Evolutionary conservation across 2,113 vertebrate genomes (phyloP).

Genomic region (Heloderma charlesbogerti): DNA sequence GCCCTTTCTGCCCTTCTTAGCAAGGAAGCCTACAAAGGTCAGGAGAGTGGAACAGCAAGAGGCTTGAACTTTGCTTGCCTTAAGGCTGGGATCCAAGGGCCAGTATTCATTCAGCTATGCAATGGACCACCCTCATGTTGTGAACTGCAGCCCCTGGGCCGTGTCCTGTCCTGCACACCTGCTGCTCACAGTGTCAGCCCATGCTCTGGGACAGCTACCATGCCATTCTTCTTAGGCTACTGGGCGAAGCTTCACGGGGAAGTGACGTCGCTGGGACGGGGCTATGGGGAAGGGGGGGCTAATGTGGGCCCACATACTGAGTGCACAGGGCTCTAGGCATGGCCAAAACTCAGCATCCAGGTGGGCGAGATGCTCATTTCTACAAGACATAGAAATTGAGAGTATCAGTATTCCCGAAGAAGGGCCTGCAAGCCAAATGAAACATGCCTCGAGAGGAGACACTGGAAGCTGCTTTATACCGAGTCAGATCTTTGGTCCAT

Average conservation of each 20-base stretch:
- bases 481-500: no score
- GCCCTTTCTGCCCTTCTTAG: no score
- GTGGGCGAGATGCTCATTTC: no score
- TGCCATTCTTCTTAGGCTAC: not conserved
- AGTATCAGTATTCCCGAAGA: no score
- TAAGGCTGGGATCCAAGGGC: not conserved
- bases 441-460: no score
- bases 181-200: not conserved
- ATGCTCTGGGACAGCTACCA: not conserved
- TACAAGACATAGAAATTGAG: no score
- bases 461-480: no score
- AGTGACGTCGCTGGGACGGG: not conserved
- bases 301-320: no score
- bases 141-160: not conserved
- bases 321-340: not conserved
- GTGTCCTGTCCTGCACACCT: not conserved
- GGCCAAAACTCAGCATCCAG: no score
- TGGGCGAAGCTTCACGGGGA: not conserved
- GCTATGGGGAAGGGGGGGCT: no score
- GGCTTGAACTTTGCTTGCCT: not conserved
- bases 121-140: not conserved
- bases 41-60: not conserved
- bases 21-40: not conserved
- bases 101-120: not conserved
- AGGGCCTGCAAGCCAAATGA: no score